phyloP scores from a whole-genome alignment of 2,113 vertebrate species.

The Neoarius graeffei region DNA sequence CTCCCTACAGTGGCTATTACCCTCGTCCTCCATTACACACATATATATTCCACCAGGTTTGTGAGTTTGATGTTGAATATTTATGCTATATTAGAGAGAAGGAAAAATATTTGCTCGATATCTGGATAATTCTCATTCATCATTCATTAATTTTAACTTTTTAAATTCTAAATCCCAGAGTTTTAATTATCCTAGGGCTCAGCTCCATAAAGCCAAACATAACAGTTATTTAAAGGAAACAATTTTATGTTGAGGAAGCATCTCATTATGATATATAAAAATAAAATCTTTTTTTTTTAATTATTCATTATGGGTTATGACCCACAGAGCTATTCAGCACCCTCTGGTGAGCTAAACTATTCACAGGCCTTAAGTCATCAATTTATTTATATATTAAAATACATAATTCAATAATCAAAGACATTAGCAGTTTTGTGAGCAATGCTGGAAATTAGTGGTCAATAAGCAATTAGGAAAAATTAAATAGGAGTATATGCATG shows the following conservation, averaged over 20 bases:
- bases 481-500: slow-evolving; percentile 22
- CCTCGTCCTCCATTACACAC: slow-evolving; percentile 20
- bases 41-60: not conserved
- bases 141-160: not conserved
- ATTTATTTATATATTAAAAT: slow-evolving; percentile 42
- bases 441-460: slow-evolving; percentile 30
- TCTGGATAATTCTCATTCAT: not conserved
- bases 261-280: slow-evolving; percentile 30
- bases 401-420: slow-evolving; percentile 35
- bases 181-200: slow-evolving; percentile 7
- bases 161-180: not conserved
- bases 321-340: slow-evolving; percentile 40
- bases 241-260: slow-evolving; percentile 22
- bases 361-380: slow-evolving; percentile 38
- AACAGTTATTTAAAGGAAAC: slow-evolving; percentile 23
- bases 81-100: not conserved
- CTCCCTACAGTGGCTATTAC: slow-evolving; percentile 37
- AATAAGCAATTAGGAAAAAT: slow-evolving; percentile 33
- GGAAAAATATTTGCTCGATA: not conserved
- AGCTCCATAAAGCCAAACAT: slow-evolving; percentile 10
- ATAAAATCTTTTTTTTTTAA: slow-evolving; percentile 23
- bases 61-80: slow-evolving; percentile 2
- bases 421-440: slow-evolving; percentile 36
- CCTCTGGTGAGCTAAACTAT: slow-evolving; percentile 45
- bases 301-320: slow-evolving; percentile 45